Conservation (phyloP, 1,140 invertebrate genomes). For the Hermetia illucens region DNA sequence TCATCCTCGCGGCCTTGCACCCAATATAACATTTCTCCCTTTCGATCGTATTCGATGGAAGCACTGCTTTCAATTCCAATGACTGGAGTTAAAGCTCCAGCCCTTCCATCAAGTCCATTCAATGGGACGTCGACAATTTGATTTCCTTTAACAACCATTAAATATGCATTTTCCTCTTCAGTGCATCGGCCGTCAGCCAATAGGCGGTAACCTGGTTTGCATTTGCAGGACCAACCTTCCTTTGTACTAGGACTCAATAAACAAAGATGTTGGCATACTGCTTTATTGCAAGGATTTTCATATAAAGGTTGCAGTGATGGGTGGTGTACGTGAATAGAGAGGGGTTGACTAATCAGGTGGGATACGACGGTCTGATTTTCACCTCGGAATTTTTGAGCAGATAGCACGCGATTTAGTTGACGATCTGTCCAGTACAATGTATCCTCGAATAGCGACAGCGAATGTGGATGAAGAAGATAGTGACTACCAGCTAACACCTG, state of each 20-base stretch:
- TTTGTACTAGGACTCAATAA: constrained; percentile 58
- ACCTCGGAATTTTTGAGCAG: constrained; percentile 82
- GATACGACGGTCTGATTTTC: constrained; percentile 85
- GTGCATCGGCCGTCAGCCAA: constrained; percentile 56
- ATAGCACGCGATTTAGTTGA: constrained; percentile 74
- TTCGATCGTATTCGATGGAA: constrained; percentile 83
- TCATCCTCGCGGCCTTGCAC: constrained; percentile 64
- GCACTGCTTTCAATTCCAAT: constrained; percentile 81
- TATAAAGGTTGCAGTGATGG: constrained; percentile 79
- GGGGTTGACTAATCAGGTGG: constrained; percentile 83
- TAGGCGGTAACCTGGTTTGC: constrained; percentile 71
- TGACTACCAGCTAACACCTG: constrained; percentile 79
- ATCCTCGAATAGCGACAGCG: constrained; percentile 83
- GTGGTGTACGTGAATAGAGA: constrained; percentile 90
- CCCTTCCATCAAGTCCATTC: constrained; percentile 55
- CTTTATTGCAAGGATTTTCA: constrained; percentile 66
- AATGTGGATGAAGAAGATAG: constrained; percentile 91
- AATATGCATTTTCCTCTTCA: constrained; percentile 73
- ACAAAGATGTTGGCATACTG: constrained; percentile 81
- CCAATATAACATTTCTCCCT: constrained; percentile 71
- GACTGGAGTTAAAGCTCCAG: constrained; percentile 71
- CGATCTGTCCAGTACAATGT: constrained; percentile 94
- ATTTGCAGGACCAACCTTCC: constrained; percentile 76
- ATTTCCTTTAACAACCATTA: constrained; percentile 81
- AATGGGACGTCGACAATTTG: constrained; percentile 77